Base-by-base conservation (phyloP, 2,113 vertebrate genomes). In the Brevimyrus niger region DNA sequence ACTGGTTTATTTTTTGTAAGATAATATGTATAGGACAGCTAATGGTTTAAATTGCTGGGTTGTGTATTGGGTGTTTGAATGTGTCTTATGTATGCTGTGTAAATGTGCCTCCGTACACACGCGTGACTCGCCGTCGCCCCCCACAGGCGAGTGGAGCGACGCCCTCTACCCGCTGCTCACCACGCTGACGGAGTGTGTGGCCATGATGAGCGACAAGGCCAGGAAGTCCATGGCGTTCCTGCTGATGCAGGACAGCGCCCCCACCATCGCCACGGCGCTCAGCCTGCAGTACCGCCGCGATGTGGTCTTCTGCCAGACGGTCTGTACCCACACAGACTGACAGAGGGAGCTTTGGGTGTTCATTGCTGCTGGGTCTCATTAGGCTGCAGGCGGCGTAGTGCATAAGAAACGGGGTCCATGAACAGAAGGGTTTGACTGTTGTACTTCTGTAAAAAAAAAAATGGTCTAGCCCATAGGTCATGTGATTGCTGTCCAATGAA, bases 131-230 rank as follows among this genome's bases (percentile, higher is more conserved):
- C 50, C 21, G 13, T 19, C 23, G 31, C 31, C 23, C 21, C 38
- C 48, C 86, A 42, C 94, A 99, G 98, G 97, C 0, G 98, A 99
- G 93, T 99, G 98, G 98, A 99, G 97, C 0, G 98, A 99, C 48
- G 97, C 97, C 42, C 96, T 99, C 83, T 98, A 99, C 92, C 98
- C 98, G 0, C 94, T 99, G 92, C 95, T 99, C 94, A 97, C 97
- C 89, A 99, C 98, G 0, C 97, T 99, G 90, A 97, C 97, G 0
- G 98, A 99, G 92, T 99, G 98, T 0, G 97, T 96, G 89, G 96
- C 98, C 92, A 98, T 99, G 96, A 98, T 99, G 98, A 98, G 98
- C 1, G 98, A 99, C 96, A 99, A 98, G 94, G 98, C 98, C 89
- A 99, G 98, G 95, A 99, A 99, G 93, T 96, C 98, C 61, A 97